phyloP scores from a whole-genome alignment of 2,797 vertebrate species.

The Sardinella longiceps region DNA sequence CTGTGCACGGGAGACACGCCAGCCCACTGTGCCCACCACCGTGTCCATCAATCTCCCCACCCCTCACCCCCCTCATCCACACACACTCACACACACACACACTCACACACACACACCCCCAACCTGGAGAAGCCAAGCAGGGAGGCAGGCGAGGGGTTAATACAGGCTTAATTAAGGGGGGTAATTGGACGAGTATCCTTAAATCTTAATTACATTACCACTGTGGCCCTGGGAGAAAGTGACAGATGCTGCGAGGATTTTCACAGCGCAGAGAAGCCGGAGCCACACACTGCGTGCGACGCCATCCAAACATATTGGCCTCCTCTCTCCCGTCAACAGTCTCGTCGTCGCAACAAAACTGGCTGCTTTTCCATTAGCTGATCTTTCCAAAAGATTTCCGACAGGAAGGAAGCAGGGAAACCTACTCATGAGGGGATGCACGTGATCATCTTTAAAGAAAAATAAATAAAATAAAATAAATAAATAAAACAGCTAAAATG shows the following conservation, averaged over 20 bases:
- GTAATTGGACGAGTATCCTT: slow-evolving; percentile 78
- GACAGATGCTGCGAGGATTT: slow-evolving; percentile 70
- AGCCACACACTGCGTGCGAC: not conserved
- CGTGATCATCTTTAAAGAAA: not conserved
- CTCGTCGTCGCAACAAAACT: not conserved
- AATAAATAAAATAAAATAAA: too few relatives aligned
- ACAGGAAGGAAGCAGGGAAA: not conserved
- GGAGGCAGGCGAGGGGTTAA: slow-evolving; percentile 58
- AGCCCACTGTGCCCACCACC: not conserved
- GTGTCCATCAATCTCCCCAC: not conserved
- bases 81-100: too few relatives aligned
- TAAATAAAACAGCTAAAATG: too few relatives aligned
- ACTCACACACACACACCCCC: too few relatives aligned
- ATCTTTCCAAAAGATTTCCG: not conserved
- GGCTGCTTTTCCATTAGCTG: not conserved
- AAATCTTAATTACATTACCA: slow-evolving; percentile 79
- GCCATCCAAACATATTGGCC: slow-evolving; percentile 5
- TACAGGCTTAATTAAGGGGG: slow-evolving; percentile 76
- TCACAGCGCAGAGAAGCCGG: not conserved
- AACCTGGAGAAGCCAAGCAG: not conserved
- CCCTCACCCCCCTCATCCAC: too few relatives aligned
- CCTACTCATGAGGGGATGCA: not conserved
- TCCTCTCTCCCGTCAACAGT: not conserved
- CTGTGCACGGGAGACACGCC: not conserved
- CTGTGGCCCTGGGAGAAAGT: slow-evolving; percentile 69